Percentiles rank a stretch among this genome's conserved stretches.
Conservation (phyloP, 2,888 invertebrate species). For the Rapana venosa region DNA sequence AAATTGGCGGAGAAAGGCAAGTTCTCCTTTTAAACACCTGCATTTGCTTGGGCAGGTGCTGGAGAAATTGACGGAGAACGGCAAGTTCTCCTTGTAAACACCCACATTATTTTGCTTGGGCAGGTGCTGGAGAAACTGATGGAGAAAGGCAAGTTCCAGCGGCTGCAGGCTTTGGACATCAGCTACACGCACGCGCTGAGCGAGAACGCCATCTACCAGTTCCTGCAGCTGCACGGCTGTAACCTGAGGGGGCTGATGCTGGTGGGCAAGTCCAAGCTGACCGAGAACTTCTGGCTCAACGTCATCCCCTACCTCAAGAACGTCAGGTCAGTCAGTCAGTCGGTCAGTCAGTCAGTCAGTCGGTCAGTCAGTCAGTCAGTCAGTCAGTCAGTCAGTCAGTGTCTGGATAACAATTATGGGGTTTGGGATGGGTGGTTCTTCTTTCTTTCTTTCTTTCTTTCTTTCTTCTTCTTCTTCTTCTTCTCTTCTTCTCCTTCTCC, state of each 20-base stretch:
- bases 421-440: background rate
- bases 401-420: no score
- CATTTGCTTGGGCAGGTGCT: conserved; percentile 82
- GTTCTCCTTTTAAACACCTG: no score
- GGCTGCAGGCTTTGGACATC: conserved; percentile 92
- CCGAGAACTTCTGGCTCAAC: conserved; percentile 98
- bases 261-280: conserved; percentile 98
- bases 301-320: conserved; percentile 94
- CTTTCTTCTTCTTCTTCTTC: background rate
- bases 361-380: no score
- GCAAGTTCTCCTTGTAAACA: conserved; percentile 80
- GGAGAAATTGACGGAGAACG: conserved; percentile 93
- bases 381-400: no score
- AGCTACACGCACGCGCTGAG: conserved; percentile 96
- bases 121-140: conserved; percentile 92
- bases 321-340: conserved; percentile 85
- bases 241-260: conserved; percentile 92
- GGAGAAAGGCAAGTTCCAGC: conserved; percentile 87
- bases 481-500: background rate
- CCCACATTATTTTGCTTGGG: no score
- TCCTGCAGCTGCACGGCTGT: conserved; percentile 92
- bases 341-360: no score
- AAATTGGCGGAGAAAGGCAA: no score
- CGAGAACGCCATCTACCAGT: conserved; percentile 94
- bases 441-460: conserved; percentile 35